A percentile compares a stretch with the other conserved stretches of the same genome.
These are phyloP conservation scores for Xenopus borealis DNA, from an alignment of 2,113 vertebrate species.

Conservation along the genomic window DNA sequence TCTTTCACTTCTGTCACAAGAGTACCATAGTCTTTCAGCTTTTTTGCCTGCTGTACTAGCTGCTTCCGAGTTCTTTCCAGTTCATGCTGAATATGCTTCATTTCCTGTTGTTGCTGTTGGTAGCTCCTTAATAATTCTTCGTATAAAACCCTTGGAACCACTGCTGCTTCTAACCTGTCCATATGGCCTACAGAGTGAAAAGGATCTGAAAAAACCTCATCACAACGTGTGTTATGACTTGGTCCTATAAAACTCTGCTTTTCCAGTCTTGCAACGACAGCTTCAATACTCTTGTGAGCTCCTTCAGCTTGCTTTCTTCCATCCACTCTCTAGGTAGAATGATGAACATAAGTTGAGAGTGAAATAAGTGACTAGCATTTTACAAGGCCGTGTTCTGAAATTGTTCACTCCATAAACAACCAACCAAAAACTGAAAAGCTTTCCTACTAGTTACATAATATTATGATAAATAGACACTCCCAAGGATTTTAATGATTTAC, in stretches of 20 bases:
- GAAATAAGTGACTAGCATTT: too few species aligned
- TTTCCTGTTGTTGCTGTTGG: constrained; percentile 95
- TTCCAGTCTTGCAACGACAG: constrained; percentile 90
- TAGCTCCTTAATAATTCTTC: constrained; percentile 95
- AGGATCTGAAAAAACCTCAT: constrained; percentile 70
- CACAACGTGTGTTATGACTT: constrained; percentile 64
- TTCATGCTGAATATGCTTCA: constrained; percentile 94
- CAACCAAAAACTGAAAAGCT: too few species aligned
- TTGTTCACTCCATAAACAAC: too few species aligned
- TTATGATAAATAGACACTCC: too few species aligned
- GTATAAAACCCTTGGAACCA: constrained; percentile 89
- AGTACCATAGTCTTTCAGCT: constrained; percentile 94
- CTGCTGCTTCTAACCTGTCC: constrained; percentile 72
- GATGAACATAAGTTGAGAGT: background rate
- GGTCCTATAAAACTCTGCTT: constrained; percentile 76
- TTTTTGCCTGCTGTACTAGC: constrained; percentile 96
- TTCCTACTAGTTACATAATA: too few species aligned
- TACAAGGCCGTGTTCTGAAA: too few species aligned
- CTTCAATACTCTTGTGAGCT: constrained; percentile 89
- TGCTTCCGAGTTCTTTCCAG: constrained; percentile 92
- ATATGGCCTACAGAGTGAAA: constrained; percentile 66
- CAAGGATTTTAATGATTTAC: too few species aligned
- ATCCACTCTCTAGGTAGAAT: constrained; percentile 69
- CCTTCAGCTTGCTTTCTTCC: constrained; percentile 74
- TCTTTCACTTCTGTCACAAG: constrained; percentile 96